Base-by-base conservation (phyloP, 2,113 vertebrate species). In the Tragelaphus buxtoni region DNA sequence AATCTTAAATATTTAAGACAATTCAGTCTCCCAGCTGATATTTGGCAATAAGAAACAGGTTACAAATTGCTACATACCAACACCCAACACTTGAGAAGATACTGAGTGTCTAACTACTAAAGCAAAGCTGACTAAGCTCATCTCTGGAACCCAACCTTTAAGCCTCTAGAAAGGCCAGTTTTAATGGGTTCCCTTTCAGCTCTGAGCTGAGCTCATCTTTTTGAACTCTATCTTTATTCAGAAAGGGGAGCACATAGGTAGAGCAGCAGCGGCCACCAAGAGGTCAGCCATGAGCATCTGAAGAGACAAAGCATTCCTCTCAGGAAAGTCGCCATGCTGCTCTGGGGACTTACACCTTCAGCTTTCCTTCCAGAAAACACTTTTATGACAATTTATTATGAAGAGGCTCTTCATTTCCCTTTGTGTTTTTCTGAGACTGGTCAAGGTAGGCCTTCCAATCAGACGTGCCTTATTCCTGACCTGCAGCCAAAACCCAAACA, bases 171-270 rank as follows among this genome's bases (percentile, higher is more conserved):
- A 90, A 95, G 86, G 69, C 87, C 87, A 86, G 26, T 82, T 82
- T 87, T 95, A 95, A 90, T 90, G 93, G 94, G 86, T 61, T 96
- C 77, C 82, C 47, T 92, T 90, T 95, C 65, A 90, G 74, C n/a
- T 82, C 35, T 84, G 35, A 89, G 42, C 9, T 5, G 45, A n/a
- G 72, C 63, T 92, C 60, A n/a, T 95, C 45, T 60, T 81, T 92
- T 65, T 82, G 30, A 88, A 90, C 47, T 88, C 24, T 5, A 28
- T 90, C 87, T 97, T 90, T 77, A 81, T 88, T 95, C 63, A 76
- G 7, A 87, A 74, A 56, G 30, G 30, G n/a, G 9, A 58, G 11
- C 24, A 76, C 42, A 24, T 0, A 1, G 28, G 53, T 39, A 60
- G 51, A 91, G n/a, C 32, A 42, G n/a, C 55, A 35, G 65, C 24